These are phyloP conservation scores for Cardinalis cardinalis DNA, from an alignment of 2,113 vertebrate genomes.

Conservation along the genomic window DNA sequence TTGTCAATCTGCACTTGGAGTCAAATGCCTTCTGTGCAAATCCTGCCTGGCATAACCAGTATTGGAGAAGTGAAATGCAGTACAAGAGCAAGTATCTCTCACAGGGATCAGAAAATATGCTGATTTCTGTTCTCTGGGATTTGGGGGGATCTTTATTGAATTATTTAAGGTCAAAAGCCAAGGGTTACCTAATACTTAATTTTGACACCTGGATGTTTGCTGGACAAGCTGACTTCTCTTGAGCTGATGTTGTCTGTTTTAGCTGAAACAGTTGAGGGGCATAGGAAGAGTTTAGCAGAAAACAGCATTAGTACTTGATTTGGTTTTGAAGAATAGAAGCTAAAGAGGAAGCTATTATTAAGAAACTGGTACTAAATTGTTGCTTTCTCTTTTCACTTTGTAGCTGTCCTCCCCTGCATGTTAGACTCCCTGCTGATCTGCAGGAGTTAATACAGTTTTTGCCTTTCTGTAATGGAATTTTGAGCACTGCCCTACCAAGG, in stretches of 20 bases:
- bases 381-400: background rate
- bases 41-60: background rate
- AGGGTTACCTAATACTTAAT: background rate
- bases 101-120: background rate
- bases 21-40: background rate
- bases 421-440: background rate
- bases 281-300: background rate
- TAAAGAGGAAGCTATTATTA: background rate
- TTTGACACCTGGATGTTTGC: background rate
- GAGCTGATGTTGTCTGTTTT: background rate
- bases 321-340: background rate
- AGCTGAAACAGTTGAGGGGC: background rate
- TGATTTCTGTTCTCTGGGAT: background rate
- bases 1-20: slow-evolving; percentile 15
- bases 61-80: background rate
- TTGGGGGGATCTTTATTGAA: background rate
- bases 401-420: background rate
- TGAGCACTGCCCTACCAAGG: background rate
- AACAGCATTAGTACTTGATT: background rate
- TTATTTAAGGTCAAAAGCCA: background rate
- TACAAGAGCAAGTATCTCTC: background rate
- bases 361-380: background rate
- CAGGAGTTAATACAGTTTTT: background rate
- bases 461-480: background rate
- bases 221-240: background rate